A percentile compares a stretch with the other conserved stretches of the same genome.
These are phyloP conservation scores for Mizuhopecten yessoensis DNA, from an alignment of 1,140 invertebrate species.

Conservation along the genomic window DNA sequence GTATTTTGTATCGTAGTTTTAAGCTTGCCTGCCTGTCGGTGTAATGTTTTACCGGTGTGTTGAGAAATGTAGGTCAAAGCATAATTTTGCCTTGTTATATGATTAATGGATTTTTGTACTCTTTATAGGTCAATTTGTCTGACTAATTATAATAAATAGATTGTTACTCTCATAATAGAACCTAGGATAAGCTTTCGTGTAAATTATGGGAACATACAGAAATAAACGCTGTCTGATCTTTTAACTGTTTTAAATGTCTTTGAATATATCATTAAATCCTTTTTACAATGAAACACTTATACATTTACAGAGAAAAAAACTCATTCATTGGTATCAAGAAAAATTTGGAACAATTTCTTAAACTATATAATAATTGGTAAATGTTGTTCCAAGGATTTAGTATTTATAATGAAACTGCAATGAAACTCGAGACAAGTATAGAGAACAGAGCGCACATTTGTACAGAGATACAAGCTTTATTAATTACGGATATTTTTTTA, in stretches of 20 bases:
- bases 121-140: not conserved
- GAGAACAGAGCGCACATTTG: not conserved
- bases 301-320: not conserved
- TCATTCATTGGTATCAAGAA: not conserved
- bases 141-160: not conserved
- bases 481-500: too few relatives aligned
- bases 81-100: not conserved
- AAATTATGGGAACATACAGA: not conserved
- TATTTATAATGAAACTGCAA: not conserved
- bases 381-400: not conserved
- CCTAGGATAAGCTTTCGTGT: not conserved
- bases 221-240: not conserved
- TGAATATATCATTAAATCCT: not conserved
- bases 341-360: not conserved
- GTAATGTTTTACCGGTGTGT: not conserved
- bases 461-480: too few relatives aligned
- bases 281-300: not conserved
- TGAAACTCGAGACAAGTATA: too few relatives aligned
- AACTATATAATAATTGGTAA: not conserved
- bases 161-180: not conserved
- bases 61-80: not conserved
- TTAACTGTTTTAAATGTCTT: not conserved
- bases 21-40: too few relatives aligned
- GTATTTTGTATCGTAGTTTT: too few relatives aligned
- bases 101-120: not conserved